Base-by-base conservation (phyloP, 2,113 vertebrate species). In the Rhodinocichla rosea region DNA sequence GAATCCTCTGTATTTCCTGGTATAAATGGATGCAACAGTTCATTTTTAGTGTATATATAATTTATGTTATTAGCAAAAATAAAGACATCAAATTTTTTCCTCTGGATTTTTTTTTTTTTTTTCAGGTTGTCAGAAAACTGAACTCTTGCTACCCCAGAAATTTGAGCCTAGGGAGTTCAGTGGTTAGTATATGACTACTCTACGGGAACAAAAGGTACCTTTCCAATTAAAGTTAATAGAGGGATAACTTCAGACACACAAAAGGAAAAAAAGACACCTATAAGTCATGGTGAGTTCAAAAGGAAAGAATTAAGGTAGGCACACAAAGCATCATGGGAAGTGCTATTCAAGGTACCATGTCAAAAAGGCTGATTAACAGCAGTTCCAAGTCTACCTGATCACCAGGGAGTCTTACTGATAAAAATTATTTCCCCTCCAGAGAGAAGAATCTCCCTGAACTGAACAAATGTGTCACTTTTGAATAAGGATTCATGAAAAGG, bases 151-250 rank as follows among this genome's bases (percentile, higher is more conserved):
- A 94, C 94, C 95, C 93, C 95, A 96, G 97, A 97, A 96, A 98
- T 97, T 98, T 98, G 91, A 97, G 94, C 95, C 92, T 96, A 91
- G 94, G 92, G 96, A 98, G 97, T 98, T 98, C 97, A 98, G 95
- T 98, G 97, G 95, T 97, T 97, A 98, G 96, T 92, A 83, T 95
- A 93, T 83, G 91, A 98, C 97, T 98, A 95, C 92, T 96, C 97
- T 96, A 35, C 85, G 94, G 97, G 97, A 97, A 98, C 97, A 98
- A 98, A 98, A 98, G 97, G 89, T 96, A 97, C 97, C 97, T 98
- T 98, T 98, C 97, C 98, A 98, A 98, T 98, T 98, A 98, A 98
- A 98, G 97, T 97, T 98, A 98, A 98, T 98, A 98, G 97, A 97
- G 94, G 97, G 88, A 98, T 97, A 98, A 97, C 98, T 98, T 98